These are phyloP conservation scores for Shinisaurus crocodilurus DNA, from an alignment of 2,113 vertebrate species.

Conservation along the genomic window DNA sequence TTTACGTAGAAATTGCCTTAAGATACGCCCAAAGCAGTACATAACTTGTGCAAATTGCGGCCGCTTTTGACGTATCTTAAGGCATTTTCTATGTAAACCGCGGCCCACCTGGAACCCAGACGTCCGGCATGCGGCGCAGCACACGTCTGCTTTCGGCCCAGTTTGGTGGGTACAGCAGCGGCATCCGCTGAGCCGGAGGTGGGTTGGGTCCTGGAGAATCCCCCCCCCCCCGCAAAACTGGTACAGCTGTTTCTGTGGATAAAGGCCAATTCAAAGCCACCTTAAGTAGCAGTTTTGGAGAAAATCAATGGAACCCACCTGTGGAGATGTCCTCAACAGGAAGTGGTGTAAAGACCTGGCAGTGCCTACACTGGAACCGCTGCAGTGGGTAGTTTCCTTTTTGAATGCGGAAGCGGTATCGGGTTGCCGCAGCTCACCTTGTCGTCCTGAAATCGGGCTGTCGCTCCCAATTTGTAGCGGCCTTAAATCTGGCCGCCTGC, in stretches of 20 bases:
- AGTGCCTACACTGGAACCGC: background rate
- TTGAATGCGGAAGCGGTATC: background rate
- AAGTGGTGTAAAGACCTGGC: background rate
- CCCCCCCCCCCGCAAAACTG: background rate
- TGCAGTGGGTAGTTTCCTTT: background rate
- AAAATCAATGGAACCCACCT: too few relatives aligned
- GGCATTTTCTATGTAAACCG: too few relatives aligned
- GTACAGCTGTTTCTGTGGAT: fast-evolving
- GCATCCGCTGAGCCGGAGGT: too few relatives aligned
- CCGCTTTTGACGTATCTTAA: too few relatives aligned
- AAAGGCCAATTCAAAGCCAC: background rate
- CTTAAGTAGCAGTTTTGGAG: background rate
- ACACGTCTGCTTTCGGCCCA: too few relatives aligned
- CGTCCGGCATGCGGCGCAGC: too few relatives aligned
- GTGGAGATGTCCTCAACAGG: background rate
- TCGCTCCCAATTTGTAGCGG: constrained; percentile 18
- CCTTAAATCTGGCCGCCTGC: background rate
- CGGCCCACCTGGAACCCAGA: too few relatives aligned
- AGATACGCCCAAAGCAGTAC: too few relatives aligned
- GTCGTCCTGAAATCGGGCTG: background rate
- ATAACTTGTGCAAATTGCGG: too few relatives aligned
- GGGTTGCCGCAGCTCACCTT: background rate
- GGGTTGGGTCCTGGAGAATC: too few relatives aligned
- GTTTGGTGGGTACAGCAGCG: too few relatives aligned
- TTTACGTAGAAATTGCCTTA: too few relatives aligned